A percentile compares a stretch with the other conserved stretches of the same genome.
These are phyloP conservation scores for Aulostomus chinensis DNA, from an alignment of 2,797 vertebrate genomes.

Conservation along the genomic window DNA sequence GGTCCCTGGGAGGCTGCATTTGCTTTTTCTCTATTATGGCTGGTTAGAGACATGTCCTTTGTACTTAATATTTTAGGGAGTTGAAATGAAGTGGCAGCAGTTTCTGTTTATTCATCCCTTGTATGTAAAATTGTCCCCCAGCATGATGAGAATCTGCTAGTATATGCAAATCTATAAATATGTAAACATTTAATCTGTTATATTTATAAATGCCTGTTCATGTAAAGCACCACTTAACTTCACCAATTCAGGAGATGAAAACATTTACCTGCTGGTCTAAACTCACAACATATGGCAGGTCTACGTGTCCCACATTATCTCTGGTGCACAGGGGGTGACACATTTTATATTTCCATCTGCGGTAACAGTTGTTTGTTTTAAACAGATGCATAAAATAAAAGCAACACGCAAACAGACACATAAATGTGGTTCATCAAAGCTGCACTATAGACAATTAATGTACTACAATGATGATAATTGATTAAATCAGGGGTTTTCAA, in stretches of 20 bases:
- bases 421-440: background rate
- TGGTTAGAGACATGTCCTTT: background rate
- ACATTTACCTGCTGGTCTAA: too few relatives aligned
- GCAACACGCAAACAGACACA: background rate
- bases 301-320: background rate
- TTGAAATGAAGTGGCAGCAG: slow-evolving; percentile 1
- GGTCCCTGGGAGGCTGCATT: background rate
- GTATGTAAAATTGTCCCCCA: background rate
- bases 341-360: slow-evolving; percentile 9
- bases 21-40: slow-evolving; percentile 4
- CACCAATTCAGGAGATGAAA: too few relatives aligned
- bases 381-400: background rate
- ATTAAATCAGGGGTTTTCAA: too few relatives aligned
- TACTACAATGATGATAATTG: too few relatives aligned
- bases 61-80: slow-evolving; percentile 9
- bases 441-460: too few relatives aligned
- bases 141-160: background rate
- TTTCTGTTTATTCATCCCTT: background rate
- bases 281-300: background rate
- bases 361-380: slow-evolving; percentile 1
- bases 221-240: too few relatives aligned
- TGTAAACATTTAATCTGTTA: background rate
- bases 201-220: too few relatives aligned
- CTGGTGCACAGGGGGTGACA: background rate
- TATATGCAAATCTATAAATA: background rate